A percentile compares a stretch with the other conserved stretches of the same genome.
Evolutionary conservation across 2,113 vertebrate genomes (phyloP).

Genomic region (Perccottus glenii): DNA sequence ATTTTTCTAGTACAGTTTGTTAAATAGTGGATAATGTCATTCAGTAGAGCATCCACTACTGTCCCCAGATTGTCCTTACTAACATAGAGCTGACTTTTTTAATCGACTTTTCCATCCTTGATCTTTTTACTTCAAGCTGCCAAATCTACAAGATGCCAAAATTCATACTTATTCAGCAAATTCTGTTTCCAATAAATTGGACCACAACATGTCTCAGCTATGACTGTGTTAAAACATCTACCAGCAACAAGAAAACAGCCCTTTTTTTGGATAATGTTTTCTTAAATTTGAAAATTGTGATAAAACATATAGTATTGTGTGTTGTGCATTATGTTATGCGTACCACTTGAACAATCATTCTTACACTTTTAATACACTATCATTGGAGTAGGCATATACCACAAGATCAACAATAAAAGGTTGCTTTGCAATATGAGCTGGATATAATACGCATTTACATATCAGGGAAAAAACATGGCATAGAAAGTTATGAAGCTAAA

Average conservation of each 20-base stretch:
- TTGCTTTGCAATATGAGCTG: no score
- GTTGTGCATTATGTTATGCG: no score
- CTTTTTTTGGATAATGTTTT: no score
- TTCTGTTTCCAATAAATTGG: neutral
- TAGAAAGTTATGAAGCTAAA: slow-evolving; percentile 57
- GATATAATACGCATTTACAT: neutral
- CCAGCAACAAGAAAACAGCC: no score
- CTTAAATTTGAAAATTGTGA: no score
- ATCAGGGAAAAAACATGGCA: no score
- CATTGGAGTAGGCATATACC: neutral
- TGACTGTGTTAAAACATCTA: no score
- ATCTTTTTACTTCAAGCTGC: slow-evolving; percentile 3
- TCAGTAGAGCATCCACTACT: neutral
- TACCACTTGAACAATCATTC: no score
- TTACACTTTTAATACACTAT: no score
- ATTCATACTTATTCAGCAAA: slow-evolving; percentile 1
- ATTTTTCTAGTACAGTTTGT: no score
- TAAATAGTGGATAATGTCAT: no score
- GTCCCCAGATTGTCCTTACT: neutral
- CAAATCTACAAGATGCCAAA: neutral
- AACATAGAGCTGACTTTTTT: neutral
- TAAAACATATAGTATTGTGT: no score
- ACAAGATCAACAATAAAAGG: neutral
- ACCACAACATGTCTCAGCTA: neutral
- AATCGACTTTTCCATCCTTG: slow-evolving; percentile 1